Evolutionary conservation across 2,113 vertebrate genomes (phyloP), one percentile per base, ranked within the genome.

Genomic region (Pollachius pollachius): DNA sequence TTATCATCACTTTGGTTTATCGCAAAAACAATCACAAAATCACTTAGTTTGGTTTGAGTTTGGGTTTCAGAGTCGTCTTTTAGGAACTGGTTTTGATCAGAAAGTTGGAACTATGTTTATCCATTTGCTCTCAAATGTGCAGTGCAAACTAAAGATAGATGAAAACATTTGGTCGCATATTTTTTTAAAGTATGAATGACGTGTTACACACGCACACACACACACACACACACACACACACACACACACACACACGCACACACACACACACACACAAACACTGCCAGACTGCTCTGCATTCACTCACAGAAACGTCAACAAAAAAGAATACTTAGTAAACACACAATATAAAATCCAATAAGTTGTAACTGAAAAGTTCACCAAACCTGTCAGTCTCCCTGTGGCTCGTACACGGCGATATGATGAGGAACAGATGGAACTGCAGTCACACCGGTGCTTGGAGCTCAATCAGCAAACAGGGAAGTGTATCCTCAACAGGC

Each of bases 351-450:
- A 71, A 92, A 92, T 93, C 87, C 91, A 91, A 93, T 88, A 77
- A 70, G 65, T 83, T 80, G 78, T 89, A 84, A 87, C 78, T 84
- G 79, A 87, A 80, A 86, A 84, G 81, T 86, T 90, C 89, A 94
- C 89, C 88, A 93, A 92, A 85, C 81, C 82, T 82, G 88, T 87
- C 88, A 87, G 81, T 81, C 89, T 91, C 79, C 91, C 93, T 88
- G 84, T 84, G 88, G 92, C 77, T 90, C 90, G 83, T 91, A 91
- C 88, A 94, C 93, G 92, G 88, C 81, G 87, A 84, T 85, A 83
- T 92, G 93, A 96, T 95, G 94, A 88, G 92, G 94, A 93, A 86
- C 95, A 96, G 94, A 95, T 95, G 94, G 93, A 91, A 89, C 85
- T 90, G 90, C 84, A 94, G 90, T 88, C 91, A 92, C 90, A 89